These are phyloP conservation scores for Hypsopygia costalis DNA, from an alignment of 2,888 invertebrate species.

Conservation along the genomic window DNA sequence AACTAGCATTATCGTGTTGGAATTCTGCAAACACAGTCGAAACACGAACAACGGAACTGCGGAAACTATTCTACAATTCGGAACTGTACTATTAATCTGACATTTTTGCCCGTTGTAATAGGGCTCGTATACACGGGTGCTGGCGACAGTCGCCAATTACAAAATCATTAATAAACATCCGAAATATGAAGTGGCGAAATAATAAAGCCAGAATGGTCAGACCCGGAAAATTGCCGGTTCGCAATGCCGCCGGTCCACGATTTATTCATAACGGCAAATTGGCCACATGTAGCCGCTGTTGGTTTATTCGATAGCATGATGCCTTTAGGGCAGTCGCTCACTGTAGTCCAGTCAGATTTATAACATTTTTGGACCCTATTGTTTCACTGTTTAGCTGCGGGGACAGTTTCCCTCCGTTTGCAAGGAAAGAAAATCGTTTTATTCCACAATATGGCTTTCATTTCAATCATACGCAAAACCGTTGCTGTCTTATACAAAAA, in stretches of 20 bases:
- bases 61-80: neutral
- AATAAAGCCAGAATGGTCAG: conserved; percentile 27
- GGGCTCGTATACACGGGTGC: neutral
- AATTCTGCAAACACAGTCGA: neutral
- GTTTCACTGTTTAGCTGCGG: too few species aligned
- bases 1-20: neutral
- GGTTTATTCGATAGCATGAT: neutral
- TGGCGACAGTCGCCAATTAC: conserved; percentile 58
- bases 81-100: neutral
- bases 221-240: conserved; percentile 39
- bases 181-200: conserved; percentile 63
- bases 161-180: conserved; percentile 67
- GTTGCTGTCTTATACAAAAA: too few species aligned
- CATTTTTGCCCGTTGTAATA: neutral
- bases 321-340: neutral
- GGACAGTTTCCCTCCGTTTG: too few species aligned
- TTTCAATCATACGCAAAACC: too few species aligned
- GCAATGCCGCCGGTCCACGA: conserved; percentile 14
- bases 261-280: conserved; percentile 14
- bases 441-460: too few species aligned
- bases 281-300: neutral
- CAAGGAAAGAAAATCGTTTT: too few species aligned
- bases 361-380: too few species aligned
- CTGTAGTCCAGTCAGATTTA: too few species aligned
- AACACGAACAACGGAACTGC: neutral